Evolutionary conservation across 1,140 invertebrate species (phyloP), one percentile per base, ranked within the genome.

Genomic region (Eumaeus atala): DNA sequence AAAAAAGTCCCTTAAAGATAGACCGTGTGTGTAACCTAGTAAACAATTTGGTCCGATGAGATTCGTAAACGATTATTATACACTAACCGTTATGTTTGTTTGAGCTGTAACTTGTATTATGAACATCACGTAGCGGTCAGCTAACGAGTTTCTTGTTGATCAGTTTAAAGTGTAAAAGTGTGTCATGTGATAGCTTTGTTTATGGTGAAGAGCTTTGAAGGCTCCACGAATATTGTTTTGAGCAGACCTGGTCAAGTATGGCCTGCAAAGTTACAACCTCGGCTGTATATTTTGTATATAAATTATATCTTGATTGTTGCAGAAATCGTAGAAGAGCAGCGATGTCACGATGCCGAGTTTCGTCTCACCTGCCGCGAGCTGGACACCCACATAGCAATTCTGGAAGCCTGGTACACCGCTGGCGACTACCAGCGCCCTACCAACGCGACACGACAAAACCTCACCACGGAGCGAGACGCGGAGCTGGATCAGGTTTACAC

Each of bases 301-400:
- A 57, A 51, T 14, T 17, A 3, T 51, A 36, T 21, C 18, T 53
- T 54, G 36, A 59, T 74, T 76, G 62, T 88, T 86, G 8, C 83
- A 89, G 88, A 90, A 83, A 86, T 89, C 54, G 88, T 90, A 14
- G 87, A 89, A 64, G 87, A 89, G 61, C 85, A 87, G 65, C 76
- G 75, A 64, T 89, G 88, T 53, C 69, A 87, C 64, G 79, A 88
- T 62, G 75, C 69, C 58, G 78, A 83, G 57, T 86, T 90, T 58
- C 74, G 87, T 4, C 70, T 90, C 6, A 89, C 87, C 1, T 90
- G 89, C 62, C 77, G 86, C 8, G 76, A 87, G 6, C 55, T 90
- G 48, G 87, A 89, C 66, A 78, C 81, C 5, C 86, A 88, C 59
- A 84, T 90, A 16, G 89, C 88, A 4, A 72, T 90, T 5, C 68